Evolutionary conservation across 2,113 vertebrate genomes (phyloP).

Genomic region (Dipodomys ordii): DNA sequence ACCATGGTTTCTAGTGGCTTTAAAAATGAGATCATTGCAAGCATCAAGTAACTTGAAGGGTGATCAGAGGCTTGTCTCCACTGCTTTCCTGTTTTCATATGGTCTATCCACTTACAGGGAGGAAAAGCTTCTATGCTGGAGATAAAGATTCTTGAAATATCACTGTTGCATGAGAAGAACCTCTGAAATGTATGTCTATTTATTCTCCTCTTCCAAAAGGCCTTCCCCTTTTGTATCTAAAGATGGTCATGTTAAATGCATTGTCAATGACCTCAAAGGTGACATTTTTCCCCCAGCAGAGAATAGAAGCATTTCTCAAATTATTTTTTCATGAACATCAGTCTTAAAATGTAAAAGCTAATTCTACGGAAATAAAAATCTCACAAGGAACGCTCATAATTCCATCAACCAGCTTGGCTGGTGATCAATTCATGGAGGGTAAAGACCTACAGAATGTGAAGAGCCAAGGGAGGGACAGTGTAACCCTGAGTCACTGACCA

Average conservation of each 20-base stretch:
- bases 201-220: neutral
- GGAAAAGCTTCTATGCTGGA: neutral
- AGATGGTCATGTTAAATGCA: neutral
- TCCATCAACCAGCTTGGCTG: neutral
- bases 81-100: neutral
- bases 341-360: neutral
- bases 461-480: neutral
- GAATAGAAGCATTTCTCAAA: neutral
- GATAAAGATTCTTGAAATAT: conserved; percentile 41
- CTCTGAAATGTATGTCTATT: neutral
- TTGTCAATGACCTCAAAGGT: neutral
- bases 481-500: neutral
- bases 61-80: neutral
- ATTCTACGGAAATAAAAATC: neutral
- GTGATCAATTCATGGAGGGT: neutral
- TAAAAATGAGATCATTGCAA: neutral
- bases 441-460: neutral
- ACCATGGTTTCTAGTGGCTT: neutral
- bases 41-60: neutral
- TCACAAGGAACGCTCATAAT: neutral
- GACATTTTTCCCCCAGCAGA: neutral
- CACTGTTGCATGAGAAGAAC: neutral
- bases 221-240: neutral
- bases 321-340: neutral
- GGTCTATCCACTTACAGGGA: neutral